A percentile compares a stretch with the other conserved stretches of the same genome.
phyloP scores from a whole-genome alignment of 23 tunicate genomes.

The Botrylloides violaceus region DNA sequence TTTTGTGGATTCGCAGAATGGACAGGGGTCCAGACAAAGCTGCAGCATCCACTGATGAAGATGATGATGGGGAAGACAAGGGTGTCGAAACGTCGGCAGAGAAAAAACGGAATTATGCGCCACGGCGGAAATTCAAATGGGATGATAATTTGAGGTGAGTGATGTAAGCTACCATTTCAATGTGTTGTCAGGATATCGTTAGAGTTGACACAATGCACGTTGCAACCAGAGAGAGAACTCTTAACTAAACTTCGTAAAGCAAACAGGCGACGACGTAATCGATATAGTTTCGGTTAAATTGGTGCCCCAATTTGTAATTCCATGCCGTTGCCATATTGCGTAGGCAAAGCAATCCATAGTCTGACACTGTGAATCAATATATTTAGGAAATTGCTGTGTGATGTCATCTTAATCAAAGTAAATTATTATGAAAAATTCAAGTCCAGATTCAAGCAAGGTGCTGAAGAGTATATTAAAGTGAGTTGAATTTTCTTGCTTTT shows the following conservation, averaged over 20 bases:
- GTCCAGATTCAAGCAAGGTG: slow-evolving; percentile 28
- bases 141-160: slow-evolving; percentile 63
- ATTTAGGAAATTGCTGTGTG: slow-evolving; percentile 48
- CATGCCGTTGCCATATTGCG: no score
- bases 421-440: slow-evolving; percentile 35
- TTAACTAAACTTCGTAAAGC: no score
- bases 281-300: no score
- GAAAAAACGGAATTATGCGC: slow-evolving; percentile 85
- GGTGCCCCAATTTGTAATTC: no score
- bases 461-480: slow-evolving; percentile 80
- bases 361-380: not conserved
- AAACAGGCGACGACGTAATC: no score
- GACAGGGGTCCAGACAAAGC: not conserved
- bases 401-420: slow-evolving; percentile 61
- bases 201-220: no score
- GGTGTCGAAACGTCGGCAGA: slow-evolving; percentile 45
- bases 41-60: slow-evolving; percentile 61
- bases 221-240: no score
- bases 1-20: not conserved
- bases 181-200: no score
- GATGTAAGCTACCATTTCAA: no score
- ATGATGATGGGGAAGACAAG: slow-evolving; percentile 38
- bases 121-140: slow-evolving; percentile 87
- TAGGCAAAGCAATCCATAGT: no score
- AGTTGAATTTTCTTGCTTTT: no score